Evolutionary conservation across 2,797 vertebrate species (phyloP).

Genomic region (Ispidina lecontei): DNA sequence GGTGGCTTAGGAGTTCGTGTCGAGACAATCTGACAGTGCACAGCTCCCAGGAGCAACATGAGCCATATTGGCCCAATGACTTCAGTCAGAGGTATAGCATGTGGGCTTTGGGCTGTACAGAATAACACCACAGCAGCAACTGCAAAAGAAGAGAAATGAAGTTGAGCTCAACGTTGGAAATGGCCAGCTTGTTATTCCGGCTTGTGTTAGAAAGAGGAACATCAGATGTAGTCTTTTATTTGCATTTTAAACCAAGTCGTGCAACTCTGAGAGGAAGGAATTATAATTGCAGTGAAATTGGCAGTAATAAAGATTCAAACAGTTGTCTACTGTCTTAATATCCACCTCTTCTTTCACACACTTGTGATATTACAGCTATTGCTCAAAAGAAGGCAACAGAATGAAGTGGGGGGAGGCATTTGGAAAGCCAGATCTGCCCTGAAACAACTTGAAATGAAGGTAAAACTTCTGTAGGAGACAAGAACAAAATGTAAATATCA

Average conservation of each 20-base stretch:
- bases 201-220: not conserved
- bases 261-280: not conserved
- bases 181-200: not conserved
- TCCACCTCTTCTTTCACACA: not conserved
- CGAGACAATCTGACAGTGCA: slow-evolving; percentile 99
- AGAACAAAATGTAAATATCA: not conserved
- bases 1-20: slow-evolving; percentile 92
- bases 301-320: not conserved
- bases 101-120: slow-evolving; percentile 83
- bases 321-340: not conserved
- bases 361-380: not conserved
- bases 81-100: slow-evolving; percentile 93
- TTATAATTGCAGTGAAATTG: not conserved
- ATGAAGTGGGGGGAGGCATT: rapidly evolving
- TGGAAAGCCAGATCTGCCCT: not conserved
- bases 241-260: not conserved
- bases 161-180: slow-evolving; percentile 25
- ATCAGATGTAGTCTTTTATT: not conserved
- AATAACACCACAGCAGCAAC: slow-evolving; percentile 90
- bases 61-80: slow-evolving; percentile 93
- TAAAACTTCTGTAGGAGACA: not conserved
- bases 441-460: not conserved
- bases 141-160: slow-evolving; percentile 72
- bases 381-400: not conserved
- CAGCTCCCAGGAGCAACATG: slow-evolving; percentile 96